Evolutionary conservation across 2,888 invertebrate species (phyloP).

Genomic region (Cephus nigrinus): DNA sequence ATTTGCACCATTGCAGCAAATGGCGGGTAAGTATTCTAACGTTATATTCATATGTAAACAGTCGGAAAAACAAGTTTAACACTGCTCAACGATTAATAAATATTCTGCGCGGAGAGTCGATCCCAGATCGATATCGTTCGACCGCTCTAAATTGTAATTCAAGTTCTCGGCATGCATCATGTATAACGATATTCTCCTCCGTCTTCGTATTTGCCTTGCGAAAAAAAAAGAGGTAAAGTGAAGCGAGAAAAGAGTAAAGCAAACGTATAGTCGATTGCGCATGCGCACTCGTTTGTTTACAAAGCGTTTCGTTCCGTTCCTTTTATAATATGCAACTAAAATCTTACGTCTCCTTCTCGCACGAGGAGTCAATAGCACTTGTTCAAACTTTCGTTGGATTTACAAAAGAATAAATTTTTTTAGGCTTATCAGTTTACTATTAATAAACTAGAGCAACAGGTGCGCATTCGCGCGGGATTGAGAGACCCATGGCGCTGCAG

Average conservation of each 20-base stretch:
- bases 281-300: not conserved
- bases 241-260: not conserved
- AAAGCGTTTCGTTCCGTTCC: not conserved
- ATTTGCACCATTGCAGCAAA: not conserved
- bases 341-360: not conserved
- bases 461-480: no score
- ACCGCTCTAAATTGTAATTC: slow-evolving; percentile 1
- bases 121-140: not conserved
- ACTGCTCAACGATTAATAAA: not conserved
- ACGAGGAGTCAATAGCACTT: not conserved
- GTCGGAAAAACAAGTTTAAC: not conserved
- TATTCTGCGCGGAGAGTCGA: not conserved
- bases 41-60: not conserved
- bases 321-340: not conserved
- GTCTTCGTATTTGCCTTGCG: not conserved
- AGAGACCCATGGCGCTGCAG: no score
- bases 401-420: not conserved
- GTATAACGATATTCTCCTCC: not conserved
- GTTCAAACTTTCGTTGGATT: not conserved
- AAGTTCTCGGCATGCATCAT: not conserved
- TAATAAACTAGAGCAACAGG: not conserved
- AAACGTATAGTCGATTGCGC: not conserved
- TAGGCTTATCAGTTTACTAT: not conserved
- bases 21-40: not conserved
- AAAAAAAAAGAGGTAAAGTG: not conserved